Evolutionary conservation across 2,888 invertebrate genomes (phyloP).

Genomic region (Caenorhabditis wallacei): DNA sequence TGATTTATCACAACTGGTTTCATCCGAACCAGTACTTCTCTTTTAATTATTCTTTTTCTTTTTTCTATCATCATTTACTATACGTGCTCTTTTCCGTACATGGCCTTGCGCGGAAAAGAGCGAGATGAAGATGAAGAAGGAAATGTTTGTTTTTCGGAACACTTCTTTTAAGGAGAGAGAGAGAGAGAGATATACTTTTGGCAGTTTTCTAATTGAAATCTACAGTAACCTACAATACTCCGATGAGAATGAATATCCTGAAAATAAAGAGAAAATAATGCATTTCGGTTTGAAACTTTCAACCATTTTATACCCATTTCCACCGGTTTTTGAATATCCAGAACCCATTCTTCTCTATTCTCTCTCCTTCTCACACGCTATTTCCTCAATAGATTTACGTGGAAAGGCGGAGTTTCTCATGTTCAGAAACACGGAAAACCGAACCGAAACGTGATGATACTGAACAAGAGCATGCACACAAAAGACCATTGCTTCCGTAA

Average conservation of each 20-base stretch:
- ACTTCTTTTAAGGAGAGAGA: slow-evolving; percentile 23
- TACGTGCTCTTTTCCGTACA: slow-evolving; percentile 42
- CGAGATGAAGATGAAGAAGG: not conserved
- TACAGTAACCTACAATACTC: not conserved
- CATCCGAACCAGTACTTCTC: not conserved
- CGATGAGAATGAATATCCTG: not conserved
- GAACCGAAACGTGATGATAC: slow-evolving; percentile 61
- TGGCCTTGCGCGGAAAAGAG: slow-evolving; percentile 23
- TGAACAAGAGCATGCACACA: slow-evolving; percentile 30
- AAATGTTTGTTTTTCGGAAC: slow-evolving; percentile 43
- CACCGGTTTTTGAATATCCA: slow-evolving; percentile 35
- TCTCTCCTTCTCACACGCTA: slow-evolving; percentile 13
- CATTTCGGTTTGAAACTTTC: not conserved
- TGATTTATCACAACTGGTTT: slow-evolving; percentile 16
- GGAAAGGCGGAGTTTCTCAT: slow-evolving; percentile 33
- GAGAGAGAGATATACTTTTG: slow-evolving; percentile 32
- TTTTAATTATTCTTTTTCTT: slow-evolving; percentile 10
- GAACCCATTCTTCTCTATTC: slow-evolving; percentile 21
- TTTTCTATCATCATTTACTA: slow-evolving; percentile 34
- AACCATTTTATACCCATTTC: slow-evolving; percentile 47
- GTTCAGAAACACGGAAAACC: slow-evolving; percentile 45
- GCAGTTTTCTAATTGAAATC: not conserved
- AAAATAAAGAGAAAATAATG: slow-evolving; percentile 6
- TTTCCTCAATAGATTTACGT: slow-evolving; percentile 24
- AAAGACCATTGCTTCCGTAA: slow-evolving; percentile 29